phyloP scores from a whole-genome alignment of 2,113 vertebrate species.

The Dromiciops gliroides region DNA sequence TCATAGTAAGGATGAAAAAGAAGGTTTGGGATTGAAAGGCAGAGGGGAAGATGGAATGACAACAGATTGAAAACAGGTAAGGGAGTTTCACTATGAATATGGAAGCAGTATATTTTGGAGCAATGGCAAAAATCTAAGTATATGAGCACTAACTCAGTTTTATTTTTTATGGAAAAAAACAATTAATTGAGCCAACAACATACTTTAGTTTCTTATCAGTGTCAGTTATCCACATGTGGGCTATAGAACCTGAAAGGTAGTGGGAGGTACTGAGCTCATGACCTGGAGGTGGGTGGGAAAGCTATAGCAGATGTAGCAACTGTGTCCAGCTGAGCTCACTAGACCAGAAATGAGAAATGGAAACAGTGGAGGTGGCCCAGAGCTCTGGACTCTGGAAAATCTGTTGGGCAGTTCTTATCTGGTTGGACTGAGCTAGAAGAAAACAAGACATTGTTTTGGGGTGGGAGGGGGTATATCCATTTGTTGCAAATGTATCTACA shows the following conservation, averaged over 20 bases:
- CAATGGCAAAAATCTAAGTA: not conserved
- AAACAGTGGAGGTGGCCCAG: not conserved
- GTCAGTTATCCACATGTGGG: not conserved
- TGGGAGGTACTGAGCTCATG: not conserved
- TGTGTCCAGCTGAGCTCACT: not conserved
- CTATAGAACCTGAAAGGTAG: not conserved
- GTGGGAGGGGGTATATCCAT: too few relatives aligned
- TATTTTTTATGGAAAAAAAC: not conserved
- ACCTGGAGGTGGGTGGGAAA: not conserved
- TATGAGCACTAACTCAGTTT: not conserved
- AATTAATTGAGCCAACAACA: not conserved
- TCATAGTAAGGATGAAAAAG: not conserved
- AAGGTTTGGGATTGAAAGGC: not conserved
- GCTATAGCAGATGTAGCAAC: not conserved
- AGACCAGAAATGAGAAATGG: not conserved
- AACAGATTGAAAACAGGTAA: not conserved
- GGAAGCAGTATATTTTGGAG: not conserved
- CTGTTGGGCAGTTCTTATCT: not conserved
- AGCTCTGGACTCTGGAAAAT: not conserved
- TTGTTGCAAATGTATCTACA: not conserved
- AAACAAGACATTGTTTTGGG: not conserved
- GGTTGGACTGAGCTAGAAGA: not conserved
- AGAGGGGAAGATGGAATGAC: not conserved
- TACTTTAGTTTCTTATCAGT: not conserved
- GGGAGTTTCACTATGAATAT: not conserved